phyloP scores from a whole-genome alignment of 2,797 vertebrate species.

The Simalia tracyae region DNA sequence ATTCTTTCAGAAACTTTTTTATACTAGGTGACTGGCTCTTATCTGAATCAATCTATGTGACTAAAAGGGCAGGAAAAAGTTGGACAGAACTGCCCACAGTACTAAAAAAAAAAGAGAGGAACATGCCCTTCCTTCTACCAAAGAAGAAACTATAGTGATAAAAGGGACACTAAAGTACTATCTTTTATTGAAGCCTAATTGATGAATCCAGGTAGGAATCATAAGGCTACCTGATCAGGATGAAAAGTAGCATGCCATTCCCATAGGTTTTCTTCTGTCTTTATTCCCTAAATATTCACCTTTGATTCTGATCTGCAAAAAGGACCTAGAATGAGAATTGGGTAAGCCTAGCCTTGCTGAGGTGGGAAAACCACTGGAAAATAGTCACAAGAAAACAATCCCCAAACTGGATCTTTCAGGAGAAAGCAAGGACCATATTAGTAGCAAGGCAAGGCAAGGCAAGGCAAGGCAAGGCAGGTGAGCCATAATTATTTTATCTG shows the following conservation, averaged over 20 bases:
- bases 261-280: neutral
- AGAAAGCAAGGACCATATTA: neutral
- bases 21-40: neutral
- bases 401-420: neutral
- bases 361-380: slow-evolving; percentile 2
- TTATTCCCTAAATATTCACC: neutral
- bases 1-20: neutral
- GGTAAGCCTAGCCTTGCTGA: neutral
- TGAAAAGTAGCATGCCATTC: neutral
- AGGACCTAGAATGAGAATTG: neutral
- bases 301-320: neutral
- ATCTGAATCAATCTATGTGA: neutral
- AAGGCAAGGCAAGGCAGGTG: neutral
- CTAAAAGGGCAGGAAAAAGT: neutral
- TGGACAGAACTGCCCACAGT: neutral
- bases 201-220: neutral
- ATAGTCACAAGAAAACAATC: neutral
- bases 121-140: neutral
- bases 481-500: slow-evolving; percentile 5
- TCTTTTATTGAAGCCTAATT: neutral
- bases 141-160: neutral
- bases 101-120: too few relatives aligned
- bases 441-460: neutral
- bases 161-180: neutral
- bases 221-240: neutral